phyloP scores from a whole-genome alignment of 2,113 vertebrate species.

The Monopterus albus region DNA sequence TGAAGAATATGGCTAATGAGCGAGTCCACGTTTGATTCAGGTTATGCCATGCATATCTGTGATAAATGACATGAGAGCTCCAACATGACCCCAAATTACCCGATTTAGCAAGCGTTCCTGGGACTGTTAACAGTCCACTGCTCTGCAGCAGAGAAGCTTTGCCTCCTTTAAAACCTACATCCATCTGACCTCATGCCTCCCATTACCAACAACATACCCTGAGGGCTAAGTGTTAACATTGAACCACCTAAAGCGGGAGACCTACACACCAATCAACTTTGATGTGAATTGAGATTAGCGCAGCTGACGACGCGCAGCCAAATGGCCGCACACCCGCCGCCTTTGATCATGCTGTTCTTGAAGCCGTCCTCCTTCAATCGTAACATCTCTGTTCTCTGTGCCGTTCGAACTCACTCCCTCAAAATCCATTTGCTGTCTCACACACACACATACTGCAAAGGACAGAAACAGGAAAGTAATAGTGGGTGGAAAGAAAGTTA shows the following conservation, averaged over 20 bases:
- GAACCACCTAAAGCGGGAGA: conserved; percentile 43
- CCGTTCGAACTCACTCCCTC: conserved; percentile 48
- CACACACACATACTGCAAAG: conserved; percentile 47
- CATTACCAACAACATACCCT: conserved; percentile 62
- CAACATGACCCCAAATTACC: conserved; percentile 29
- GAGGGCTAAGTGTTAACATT: conserved; percentile 60
- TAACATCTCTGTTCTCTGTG: conserved; percentile 46
- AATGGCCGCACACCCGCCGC: conserved; percentile 40
- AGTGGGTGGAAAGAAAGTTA: conserved; percentile 34
- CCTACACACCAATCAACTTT: conserved; percentile 51
- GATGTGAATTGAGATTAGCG: conserved; percentile 62
- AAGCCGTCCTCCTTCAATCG: conserved; percentile 48
- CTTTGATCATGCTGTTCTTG: conserved; percentile 69
- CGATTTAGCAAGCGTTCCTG: background rate
- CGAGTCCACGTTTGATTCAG: conserved; percentile 35
- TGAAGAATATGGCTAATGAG: conserved; percentile 37
- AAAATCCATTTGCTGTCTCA: conserved; percentile 29
- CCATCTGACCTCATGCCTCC: conserved; percentile 60
- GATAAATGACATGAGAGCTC: conserved; percentile 33
- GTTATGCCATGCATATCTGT: conserved; percentile 2
- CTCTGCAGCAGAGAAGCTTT: conserved; percentile 26
- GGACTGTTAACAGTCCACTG: conserved; percentile 29
- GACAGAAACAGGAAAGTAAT: conserved; percentile 45
- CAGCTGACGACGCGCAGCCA: conserved; percentile 57
- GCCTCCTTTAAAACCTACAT: conserved; percentile 39